Evolutionary conservation across 2,797 vertebrate genomes (phyloP).

Genomic region (Neosilurus hyrtlii): DNA sequence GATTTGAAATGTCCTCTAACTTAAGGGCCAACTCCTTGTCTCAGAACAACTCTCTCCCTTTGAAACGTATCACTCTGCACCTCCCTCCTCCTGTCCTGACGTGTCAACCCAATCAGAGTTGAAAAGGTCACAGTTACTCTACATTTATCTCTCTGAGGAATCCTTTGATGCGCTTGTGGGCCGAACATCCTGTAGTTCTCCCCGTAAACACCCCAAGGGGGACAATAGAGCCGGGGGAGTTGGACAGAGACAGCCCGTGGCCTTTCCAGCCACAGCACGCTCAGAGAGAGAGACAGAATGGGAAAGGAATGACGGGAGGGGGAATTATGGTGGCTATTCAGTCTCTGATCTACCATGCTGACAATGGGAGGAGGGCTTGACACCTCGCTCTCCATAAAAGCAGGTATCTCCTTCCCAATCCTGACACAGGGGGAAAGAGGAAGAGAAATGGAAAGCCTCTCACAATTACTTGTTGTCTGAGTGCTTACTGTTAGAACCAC

Average conservation of each 20-base stretch:
- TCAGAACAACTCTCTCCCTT: conserved; percentile 2
- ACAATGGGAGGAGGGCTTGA: conserved; percentile 72
- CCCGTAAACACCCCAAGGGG: conserved; percentile 77
- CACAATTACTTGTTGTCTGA: conserved; percentile 60
- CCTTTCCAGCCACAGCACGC: conserved; percentile 64
- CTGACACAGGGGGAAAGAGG: conserved; percentile 44
- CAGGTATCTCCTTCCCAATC: conserved; percentile 51
- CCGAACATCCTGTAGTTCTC: conserved; percentile 76
- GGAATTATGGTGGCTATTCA: conserved; percentile 47
- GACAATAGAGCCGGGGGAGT: conserved; percentile 61
- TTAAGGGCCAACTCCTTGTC: not conserved
- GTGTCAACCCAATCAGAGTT: conserved; percentile 66
- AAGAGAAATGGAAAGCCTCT: conserved; percentile 43
- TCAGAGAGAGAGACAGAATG: conserved; percentile 37
- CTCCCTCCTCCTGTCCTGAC: conserved; percentile 65
- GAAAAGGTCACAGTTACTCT: conserved; percentile 74
- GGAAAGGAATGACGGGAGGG: conserved; percentile 49
- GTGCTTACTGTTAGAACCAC: conserved; percentile 63
- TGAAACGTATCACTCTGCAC: conserved; percentile 25
- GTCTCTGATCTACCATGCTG: conserved; percentile 62
- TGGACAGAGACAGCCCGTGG: conserved; percentile 63
- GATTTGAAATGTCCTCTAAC: conserved; percentile 11
- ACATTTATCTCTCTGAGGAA: conserved; percentile 66
- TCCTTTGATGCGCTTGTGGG: conserved; percentile 75
- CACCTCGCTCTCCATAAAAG: conserved; percentile 67